Evolutionary conservation across 2,888 invertebrate genomes (phyloP).

Genomic region (Chloromyia formosa): DNA sequence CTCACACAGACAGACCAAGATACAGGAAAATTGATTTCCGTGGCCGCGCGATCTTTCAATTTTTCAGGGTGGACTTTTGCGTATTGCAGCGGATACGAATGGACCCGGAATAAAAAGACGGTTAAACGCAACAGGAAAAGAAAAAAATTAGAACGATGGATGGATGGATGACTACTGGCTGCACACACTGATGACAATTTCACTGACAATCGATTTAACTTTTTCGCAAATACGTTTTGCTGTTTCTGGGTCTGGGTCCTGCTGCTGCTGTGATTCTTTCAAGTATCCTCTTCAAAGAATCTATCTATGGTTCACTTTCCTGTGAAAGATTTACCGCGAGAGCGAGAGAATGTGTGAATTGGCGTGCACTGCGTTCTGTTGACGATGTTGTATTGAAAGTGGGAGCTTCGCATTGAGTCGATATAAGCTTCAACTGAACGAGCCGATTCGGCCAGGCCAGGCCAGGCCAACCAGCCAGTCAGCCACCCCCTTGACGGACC

Average conservation of each 20-base stretch:
- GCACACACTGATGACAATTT: too few relatives aligned
- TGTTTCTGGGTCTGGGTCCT: not conserved
- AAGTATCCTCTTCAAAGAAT: not conserved
- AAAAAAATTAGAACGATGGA: not conserved
- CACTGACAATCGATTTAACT: not conserved
- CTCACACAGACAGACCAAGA: too few relatives aligned
- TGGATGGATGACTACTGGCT: not conserved
- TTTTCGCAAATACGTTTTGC: not conserved
- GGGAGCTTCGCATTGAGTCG: slow-evolving; percentile 37
- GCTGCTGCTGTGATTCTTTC: not conserved
- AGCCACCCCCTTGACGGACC: slow-evolving; percentile 4
- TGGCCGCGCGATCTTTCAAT: too few relatives aligned
- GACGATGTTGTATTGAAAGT: slow-evolving; percentile 53
- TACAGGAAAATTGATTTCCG: too few relatives aligned
- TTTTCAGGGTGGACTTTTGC: too few relatives aligned
- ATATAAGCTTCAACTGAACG: slow-evolving; percentile 40
- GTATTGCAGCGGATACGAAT: too few relatives aligned
- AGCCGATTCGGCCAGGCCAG: not conserved
- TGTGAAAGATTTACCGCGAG: slow-evolving; percentile 51
- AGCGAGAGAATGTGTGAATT: slow-evolving; percentile 49
- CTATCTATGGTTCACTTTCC: slow-evolving; percentile 20
- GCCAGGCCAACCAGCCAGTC: not conserved
- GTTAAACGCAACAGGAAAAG: not conserved
- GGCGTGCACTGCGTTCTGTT: slow-evolving; percentile 54
- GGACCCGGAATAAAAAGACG: too few relatives aligned